phyloP scores from a whole-genome alignment of 2,797 vertebrate genomes.

The Melanotaenia trifasciata region DNA sequence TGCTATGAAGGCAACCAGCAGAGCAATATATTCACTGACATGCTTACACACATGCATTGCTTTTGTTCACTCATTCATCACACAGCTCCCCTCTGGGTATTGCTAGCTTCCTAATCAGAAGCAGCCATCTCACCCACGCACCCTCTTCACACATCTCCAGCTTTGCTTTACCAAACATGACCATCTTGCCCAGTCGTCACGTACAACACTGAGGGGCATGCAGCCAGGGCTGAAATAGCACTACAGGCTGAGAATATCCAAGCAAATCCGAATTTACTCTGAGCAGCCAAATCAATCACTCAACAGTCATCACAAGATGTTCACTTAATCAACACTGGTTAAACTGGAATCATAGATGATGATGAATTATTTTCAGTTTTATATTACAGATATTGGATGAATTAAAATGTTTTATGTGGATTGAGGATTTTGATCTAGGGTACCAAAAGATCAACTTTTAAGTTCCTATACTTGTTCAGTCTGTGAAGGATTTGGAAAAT shows the following conservation, averaged over 20 bases:
- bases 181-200: constrained; percentile 50
- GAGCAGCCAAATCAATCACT: constrained; percentile 39
- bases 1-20: constrained; percentile 33
- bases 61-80: constrained; percentile 54
- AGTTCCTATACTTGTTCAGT: not conserved
- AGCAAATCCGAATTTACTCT: constrained; percentile 45
- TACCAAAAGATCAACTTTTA: constrained; percentile 9
- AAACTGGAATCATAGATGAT: constrained; percentile 21
- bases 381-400: not conserved
- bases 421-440: not conserved
- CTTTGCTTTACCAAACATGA: constrained; percentile 52
- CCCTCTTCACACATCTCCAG: constrained; percentile 64
- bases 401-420: constrained; percentile 4
- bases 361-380: constrained; percentile 5
- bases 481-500: constrained; percentile 7
- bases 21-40: constrained; percentile 33
- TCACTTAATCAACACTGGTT: constrained; percentile 9
- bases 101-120: constrained; percentile 68
- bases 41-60: constrained; percentile 11
- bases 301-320: constrained; percentile 38
- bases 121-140: constrained; percentile 68
- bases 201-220: constrained; percentile 32
- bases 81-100: constrained; percentile 49
- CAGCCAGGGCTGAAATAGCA: constrained; percentile 60
- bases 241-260: constrained; percentile 43